Percentiles rank a stretch among this genome's conserved stretches.
These are phyloP conservation scores for Vidua macroura DNA, from an alignment of 2,113 vertebrate genomes.

Conservation along the genomic window DNA sequence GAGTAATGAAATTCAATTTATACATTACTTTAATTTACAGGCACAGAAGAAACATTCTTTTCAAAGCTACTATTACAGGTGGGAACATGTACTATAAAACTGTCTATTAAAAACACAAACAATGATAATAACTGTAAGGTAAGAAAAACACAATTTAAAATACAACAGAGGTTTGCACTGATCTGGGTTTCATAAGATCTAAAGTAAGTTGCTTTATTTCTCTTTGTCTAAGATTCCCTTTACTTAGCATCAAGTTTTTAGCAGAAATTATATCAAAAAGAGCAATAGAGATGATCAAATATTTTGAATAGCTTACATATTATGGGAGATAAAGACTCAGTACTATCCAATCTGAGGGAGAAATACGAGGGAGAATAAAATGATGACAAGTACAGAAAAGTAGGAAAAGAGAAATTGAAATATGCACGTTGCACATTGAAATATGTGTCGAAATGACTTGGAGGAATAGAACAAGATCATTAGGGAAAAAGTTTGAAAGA, in stretches of 20 bases:
- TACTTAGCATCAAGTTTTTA: background rate
- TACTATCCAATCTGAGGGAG: background rate
- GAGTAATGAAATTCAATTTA: background rate
- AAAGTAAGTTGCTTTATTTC: background rate
- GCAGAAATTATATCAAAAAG: background rate
- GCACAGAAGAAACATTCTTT: background rate
- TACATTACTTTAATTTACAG: background rate
- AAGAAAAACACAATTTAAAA: background rate
- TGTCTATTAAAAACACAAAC: background rate
- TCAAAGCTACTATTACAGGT: background rate
- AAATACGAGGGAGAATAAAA: background rate
- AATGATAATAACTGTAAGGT: background rate
- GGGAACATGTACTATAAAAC: background rate
- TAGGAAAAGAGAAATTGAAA: background rate
- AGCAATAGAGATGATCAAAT: background rate
- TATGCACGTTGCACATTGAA: background rate
- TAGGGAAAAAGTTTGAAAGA: background rate
- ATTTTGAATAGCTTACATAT: background rate
- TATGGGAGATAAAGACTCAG: background rate
- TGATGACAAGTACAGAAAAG: background rate
- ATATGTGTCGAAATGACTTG: background rate
- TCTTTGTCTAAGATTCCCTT: background rate
- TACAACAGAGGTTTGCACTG: background rate
- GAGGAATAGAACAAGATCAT: background rate
- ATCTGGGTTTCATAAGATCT: background rate